Percentiles rank a stretch among this genome's conserved stretches.
phyloP scores from a whole-genome alignment of 2,113 vertebrate species.

The Puma concolor region DNA sequence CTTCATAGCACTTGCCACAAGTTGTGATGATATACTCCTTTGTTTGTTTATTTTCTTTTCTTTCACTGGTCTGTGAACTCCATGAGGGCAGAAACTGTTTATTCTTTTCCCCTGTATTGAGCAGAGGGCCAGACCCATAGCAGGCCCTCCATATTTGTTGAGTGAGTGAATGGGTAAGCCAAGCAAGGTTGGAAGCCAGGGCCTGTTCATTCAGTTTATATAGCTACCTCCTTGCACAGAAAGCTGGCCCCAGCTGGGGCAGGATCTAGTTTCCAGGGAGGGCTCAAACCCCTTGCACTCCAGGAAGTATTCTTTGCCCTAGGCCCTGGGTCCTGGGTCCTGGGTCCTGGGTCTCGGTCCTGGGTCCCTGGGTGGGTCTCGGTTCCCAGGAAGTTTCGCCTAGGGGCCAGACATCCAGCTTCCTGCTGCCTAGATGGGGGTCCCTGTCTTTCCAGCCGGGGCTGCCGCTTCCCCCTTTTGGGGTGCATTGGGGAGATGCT shows the following conservation, averaged over 20 bases:
- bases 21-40: conserved; percentile 14
- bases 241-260: neutral
- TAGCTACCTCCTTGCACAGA: neutral
- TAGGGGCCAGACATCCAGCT: neutral
- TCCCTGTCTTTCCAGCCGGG: neutral
- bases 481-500: neutral
- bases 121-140: neutral
- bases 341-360: neutral
- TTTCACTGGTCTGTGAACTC: neutral
- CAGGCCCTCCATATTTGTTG: neutral
- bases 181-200: neutral
- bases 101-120: neutral
- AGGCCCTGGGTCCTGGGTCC: neutral
- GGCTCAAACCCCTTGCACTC: neutral
- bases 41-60: neutral
- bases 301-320: conserved; percentile 5
- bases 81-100: neutral
- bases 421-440: neutral
- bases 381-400: neutral
- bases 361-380: neutral
- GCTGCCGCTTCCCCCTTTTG: too few relatives aligned
- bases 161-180: neutral
- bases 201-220: neutral
- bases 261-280: conserved; percentile 61
- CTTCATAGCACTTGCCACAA: neutral